Evolutionary conservation across 2,888 invertebrate genomes (phyloP).

Genomic region (Spilosoma lubricipeda): DNA sequence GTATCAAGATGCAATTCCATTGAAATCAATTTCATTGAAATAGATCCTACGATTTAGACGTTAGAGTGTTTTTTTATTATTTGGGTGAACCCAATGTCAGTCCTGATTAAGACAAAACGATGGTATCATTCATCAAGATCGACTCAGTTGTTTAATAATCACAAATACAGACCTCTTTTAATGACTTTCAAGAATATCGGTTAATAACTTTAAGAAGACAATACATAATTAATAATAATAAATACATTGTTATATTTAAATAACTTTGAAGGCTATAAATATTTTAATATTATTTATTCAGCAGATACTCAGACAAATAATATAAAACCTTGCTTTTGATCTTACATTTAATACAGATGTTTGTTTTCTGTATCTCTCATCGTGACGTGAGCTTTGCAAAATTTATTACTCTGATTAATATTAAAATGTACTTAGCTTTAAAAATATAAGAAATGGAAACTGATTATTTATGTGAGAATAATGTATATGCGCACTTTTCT

Average conservation of each 20-base stretch:
- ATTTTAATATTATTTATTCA: conserved; percentile 35
- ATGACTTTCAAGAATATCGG: not conserved
- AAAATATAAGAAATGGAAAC: conserved; percentile 26
- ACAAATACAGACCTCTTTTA: not conserved
- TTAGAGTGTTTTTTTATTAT: too few relatives aligned
- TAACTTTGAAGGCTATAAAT: conserved; percentile 46
- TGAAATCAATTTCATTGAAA: too few relatives aligned
- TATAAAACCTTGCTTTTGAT: conserved; percentile 55
- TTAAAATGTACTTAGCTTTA: conserved; percentile 1
- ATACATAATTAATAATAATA: not conserved
- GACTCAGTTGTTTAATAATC: not conserved
- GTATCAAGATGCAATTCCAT: too few relatives aligned
- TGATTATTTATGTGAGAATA: conserved; percentile 19
- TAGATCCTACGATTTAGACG: too few relatives aligned
- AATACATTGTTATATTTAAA: conserved; percentile 11
- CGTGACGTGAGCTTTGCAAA: conserved; percentile 63
- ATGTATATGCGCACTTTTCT: not conserved
- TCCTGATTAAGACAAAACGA: not conserved
- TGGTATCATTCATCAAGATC: too few relatives aligned
- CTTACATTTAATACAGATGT: conserved; percentile 47
- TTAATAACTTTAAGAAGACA: not conserved
- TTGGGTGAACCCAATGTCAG: too few relatives aligned
- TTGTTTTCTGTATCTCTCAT: conserved; percentile 57
- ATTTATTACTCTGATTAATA: conserved; percentile 69
- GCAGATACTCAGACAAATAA: conserved; percentile 52